Base-by-base conservation (phyloP, 2,888 invertebrate genomes). In the Dasysyrphus tricinctus region DNA sequence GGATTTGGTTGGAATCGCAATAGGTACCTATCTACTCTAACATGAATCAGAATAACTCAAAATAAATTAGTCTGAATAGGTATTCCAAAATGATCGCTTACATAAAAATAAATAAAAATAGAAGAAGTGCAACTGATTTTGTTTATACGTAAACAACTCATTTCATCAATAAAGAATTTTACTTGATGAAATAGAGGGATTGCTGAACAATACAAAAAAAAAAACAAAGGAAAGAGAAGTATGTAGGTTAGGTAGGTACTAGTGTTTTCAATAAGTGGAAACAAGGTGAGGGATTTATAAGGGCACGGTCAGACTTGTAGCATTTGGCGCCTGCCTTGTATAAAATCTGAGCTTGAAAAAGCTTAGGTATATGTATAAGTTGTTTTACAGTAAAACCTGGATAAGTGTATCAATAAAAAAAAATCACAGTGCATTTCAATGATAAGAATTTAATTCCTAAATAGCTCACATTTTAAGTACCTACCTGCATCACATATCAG, bases 111-210 rank as follows among this genome's bases (percentile, higher is more conserved):
- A 14, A 29, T 4, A 14, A 3, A 70, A 61, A 51, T 47, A 70
- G 51, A 44, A 63, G 12, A 19, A 32, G 19, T 63, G 11, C 59
- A 74, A 74, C 69, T 51, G 29, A 59, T 39, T 79, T 42, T 37
- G 42, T 57, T 39, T 49, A 11, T 11, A 32, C 39, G n/a, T 19
- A 24, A 32, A 47, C 44, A 65, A 67, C 14, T 37, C 14, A 59
- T 8, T 24, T 11, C 11, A 51, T 57, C 59, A 47, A 44, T 61
- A 59, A 5, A 32, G 44, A 42, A 37, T 51, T 19, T 39, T 29
- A 34, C 14, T n/a, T 57, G n/a, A 44, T 63, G 14, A 61, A 61
- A 74, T 44, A 47, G 63, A 47, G 74, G 61, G 37, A 32, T 63
- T 51, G 49, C 56, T 32, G 37, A 44, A 54, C 9, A 67, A 51